phyloP scores from a whole-genome alignment of 1,140 invertebrate species.

The Subanguina moxae region DNA sequence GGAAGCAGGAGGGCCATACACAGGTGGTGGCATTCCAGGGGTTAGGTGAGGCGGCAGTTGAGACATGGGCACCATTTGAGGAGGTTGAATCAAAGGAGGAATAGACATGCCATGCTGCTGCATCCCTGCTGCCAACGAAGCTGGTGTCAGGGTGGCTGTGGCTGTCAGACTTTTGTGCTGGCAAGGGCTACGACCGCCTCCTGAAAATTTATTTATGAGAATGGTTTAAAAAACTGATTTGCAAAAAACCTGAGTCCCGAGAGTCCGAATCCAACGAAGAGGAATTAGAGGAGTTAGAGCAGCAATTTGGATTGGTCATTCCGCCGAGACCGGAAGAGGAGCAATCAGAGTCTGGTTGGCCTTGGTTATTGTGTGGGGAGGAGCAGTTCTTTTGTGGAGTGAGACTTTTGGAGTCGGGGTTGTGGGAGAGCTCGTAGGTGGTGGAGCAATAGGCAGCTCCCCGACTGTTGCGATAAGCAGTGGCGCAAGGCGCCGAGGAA shows the following conservation, averaged over 20 bases:
- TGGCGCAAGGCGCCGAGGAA: too few relatives aligned
- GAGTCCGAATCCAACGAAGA: conserved; percentile 20
- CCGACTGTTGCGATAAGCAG: too few relatives aligned
- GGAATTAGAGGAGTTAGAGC: conserved; percentile 13
- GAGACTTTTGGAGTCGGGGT: background rate
- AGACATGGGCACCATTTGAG: background rate
- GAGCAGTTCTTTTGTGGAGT: background rate
- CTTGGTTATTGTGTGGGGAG: background rate
- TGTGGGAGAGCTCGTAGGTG: background rate
- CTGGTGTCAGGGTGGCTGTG: conserved; percentile 17
- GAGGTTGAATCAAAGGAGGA: background rate
- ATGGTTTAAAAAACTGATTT: too few relatives aligned
- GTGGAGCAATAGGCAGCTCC: too few relatives aligned
- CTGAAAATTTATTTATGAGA: too few relatives aligned
- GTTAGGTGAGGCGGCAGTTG: conserved; percentile 5
- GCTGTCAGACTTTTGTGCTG: conserved; percentile 17
- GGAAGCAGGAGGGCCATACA: background rate
- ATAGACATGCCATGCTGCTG: conserved; percentile 14
- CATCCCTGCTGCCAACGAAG: too few relatives aligned
- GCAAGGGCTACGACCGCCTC: background rate
- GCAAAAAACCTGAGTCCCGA: too few relatives aligned
- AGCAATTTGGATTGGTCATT: conserved; percentile 36
- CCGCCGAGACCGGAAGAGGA: conserved; percentile 53
- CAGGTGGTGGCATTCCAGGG: conserved; percentile 3
- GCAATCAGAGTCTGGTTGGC: conserved; percentile 48